Percentiles rank a stretch among this genome's conserved stretches.
Evolutionary conservation across 2,113 vertebrate genomes (phyloP).

Genomic region (Callithrix jacchus): DNA sequence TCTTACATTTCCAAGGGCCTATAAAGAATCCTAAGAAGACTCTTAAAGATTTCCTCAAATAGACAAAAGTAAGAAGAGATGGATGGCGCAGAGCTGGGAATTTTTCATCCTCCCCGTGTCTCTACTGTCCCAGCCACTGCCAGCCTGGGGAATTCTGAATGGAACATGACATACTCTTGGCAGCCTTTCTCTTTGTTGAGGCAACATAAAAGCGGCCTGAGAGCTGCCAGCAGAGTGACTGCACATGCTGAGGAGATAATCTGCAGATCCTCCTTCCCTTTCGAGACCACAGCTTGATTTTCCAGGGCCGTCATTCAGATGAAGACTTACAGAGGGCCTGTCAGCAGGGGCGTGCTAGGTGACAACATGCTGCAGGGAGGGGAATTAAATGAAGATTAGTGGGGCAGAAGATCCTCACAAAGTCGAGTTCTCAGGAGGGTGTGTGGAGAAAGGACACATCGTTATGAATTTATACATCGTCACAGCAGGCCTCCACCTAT

Average conservation of each 20-base stretch:
- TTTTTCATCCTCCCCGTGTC: neutral
- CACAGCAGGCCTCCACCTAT: neutral
- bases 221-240: constrained; percentile 63
- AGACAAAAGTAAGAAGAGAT: neutral
- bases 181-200: constrained; percentile 65
- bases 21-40: neutral
- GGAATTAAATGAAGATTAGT: constrained; percentile 62
- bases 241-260: constrained; percentile 68
- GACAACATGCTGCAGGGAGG: constrained; percentile 47
- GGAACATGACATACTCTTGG: constrained; percentile 1
- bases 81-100: neutral
- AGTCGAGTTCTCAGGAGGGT: neutral
- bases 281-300: constrained; percentile 61
- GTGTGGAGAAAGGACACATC: neutral
- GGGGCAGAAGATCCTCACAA: constrained; percentile 44
- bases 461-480: neutral
- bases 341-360: constrained; percentile 52
- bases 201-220: constrained; percentile 30
- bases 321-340: constrained; percentile 57
- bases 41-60: neutral
- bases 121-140: neutral
- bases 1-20: neutral
- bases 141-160: neutral
- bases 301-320: constrained; percentile 62
- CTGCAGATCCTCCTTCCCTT: constrained; percentile 70